These are phyloP conservation scores for Entelurus aequoreus DNA, from an alignment of 2,113 vertebrate species.

Conservation along the genomic window DNA sequence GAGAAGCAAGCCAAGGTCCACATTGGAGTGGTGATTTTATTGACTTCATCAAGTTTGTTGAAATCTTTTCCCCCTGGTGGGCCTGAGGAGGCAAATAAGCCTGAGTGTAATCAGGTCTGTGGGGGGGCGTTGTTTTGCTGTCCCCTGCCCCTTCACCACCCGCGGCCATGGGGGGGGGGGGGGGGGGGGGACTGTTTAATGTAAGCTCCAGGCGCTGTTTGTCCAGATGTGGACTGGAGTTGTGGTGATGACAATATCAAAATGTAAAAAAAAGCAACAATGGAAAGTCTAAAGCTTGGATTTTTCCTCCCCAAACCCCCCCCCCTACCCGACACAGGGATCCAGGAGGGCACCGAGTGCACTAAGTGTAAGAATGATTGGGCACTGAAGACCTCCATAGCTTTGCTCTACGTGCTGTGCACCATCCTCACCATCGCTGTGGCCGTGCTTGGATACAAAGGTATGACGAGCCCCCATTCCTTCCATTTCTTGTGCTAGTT, in stretches of 20 bases:
- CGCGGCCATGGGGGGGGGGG: conserved; percentile 33
- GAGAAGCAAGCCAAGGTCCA: background rate
- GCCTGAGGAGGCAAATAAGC: conserved; percentile 39
- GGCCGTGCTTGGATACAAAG: conserved; percentile 93
- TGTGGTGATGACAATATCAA: conserved; percentile 34
- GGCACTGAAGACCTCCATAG: conserved; percentile 92
- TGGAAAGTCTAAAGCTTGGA: background rate
- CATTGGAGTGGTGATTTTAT: background rate
- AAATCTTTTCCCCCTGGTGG: background rate
- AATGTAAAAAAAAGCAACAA: conserved; percentile 8
- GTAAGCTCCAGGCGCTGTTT: conserved; percentile 74
- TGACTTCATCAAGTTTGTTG: background rate
- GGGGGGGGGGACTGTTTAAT: conserved; percentile 74
- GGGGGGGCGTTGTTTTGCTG: conserved; percentile 56
- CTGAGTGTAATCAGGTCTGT: conserved; percentile 51
- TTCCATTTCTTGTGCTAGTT: too few relatives aligned
- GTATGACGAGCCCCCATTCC: conserved; percentile 55
- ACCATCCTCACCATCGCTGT: conserved; percentile 90
- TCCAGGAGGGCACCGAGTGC: conserved; percentile 93
- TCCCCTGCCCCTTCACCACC: conserved; percentile 63
- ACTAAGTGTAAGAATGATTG: conserved; percentile 96
- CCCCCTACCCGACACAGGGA: conserved; percentile 69
- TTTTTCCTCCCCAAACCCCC: background rate
- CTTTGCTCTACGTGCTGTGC: conserved; percentile 87
- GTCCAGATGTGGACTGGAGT: conserved; percentile 80